Conservation (phyloP, 1,140 invertebrate genomes). For the Anadara kagoshimensis region DNA sequence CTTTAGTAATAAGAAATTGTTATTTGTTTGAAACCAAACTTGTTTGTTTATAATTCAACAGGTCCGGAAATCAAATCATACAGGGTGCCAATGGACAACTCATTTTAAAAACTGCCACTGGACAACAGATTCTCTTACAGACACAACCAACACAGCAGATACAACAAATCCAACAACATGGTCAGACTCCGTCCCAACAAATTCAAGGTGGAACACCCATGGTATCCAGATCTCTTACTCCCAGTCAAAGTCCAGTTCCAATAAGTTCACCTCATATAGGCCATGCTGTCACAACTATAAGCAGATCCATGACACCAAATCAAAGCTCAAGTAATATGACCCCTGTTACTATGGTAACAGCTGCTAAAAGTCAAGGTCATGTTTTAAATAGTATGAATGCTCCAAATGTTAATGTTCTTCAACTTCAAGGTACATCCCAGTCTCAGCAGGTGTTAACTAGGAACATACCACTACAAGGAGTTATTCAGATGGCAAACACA, state of each 20-base stretch:
- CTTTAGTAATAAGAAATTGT: no score
- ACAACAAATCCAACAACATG: slow-evolving; percentile 38
- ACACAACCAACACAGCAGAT: slow-evolving; percentile 40
- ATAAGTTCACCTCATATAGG: slow-evolving; percentile 47
- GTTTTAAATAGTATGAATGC: slow-evolving; percentile 10
- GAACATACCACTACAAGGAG: slow-evolving; percentile 18
- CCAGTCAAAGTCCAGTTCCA: slow-evolving; percentile 35
- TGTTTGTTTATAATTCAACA: no score
- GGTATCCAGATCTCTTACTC: slow-evolving; percentile 11
- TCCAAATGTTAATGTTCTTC: slow-evolving; percentile 45
- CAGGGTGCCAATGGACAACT: slow-evolving; percentile 40
- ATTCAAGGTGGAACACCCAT: slow-evolving; percentile 9
- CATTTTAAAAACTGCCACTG: slow-evolving; percentile 25
- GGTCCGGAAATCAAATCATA: slow-evolving; percentile 17
- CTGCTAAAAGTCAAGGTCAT: slow-evolving; percentile 17
- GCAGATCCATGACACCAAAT: slow-evolving; percentile 45
- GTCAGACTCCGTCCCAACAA: slow-evolving; percentile 11
- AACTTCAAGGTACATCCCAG: slow-evolving; percentile 33
- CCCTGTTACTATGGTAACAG: not conserved
- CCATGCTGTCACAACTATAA: slow-evolving; percentile 49
- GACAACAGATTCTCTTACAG: slow-evolving; percentile 19
- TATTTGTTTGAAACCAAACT: no score
- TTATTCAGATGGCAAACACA: slow-evolving; percentile 19
- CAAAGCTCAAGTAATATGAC: slow-evolving; percentile 36
- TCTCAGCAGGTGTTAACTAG: slow-evolving; percentile 26